Base-by-base conservation (phyloP, 2,113 vertebrate genomes). In the Heterotilapia buettikoferi region DNA sequence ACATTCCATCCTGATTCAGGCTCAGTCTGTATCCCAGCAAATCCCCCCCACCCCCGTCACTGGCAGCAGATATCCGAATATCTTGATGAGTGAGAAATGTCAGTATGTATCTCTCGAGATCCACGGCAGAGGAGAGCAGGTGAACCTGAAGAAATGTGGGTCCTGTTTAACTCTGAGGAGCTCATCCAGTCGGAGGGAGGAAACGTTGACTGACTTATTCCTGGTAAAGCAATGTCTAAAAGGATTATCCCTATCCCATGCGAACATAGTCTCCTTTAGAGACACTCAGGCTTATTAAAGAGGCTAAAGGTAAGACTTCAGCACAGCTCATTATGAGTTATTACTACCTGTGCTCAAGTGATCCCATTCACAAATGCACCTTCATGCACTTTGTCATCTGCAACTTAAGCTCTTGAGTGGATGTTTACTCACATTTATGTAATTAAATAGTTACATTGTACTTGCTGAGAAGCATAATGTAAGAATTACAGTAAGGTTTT, bases 181-280 rank as follows among this genome's bases (percentile, higher is more conserved):
- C 87, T 92, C 84, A 83, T 73, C 59, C 47, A 47, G 76, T 90
- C 84, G 81, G 57, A 85, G 79, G 82, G 83, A 92, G 90, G 87
- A 95, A 84, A 94, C 73, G 82, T 86, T 89, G 88, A 33, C 86
- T 56, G 47, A 86, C 31, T 78, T 80, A 80, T 94, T 94, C 89
- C 66, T 12, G 54, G 92, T 90, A 92, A 81, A 90, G 52, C 86
- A 45, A 76, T 53, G 66, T 82, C 87, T 93, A 86, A 92, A 88
- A 86, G 95, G 96, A 96, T 96, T 95, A 96, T 92, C 89, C 90
- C 85, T 80, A 80, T 89, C 76, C 73, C 16, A 59, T 73, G 86
- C 43, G 26, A 81, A 84, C 63, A 83, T 19, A 90, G 79, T 50
- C 80, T 89, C 52, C 84, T 85, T 71, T 83, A 50, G 86, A 33